Percentiles rank a stretch among this genome's conserved stretches.
Conservation (phyloP, 2,888 invertebrate species). For the Heliconius ethilla region DNA sequence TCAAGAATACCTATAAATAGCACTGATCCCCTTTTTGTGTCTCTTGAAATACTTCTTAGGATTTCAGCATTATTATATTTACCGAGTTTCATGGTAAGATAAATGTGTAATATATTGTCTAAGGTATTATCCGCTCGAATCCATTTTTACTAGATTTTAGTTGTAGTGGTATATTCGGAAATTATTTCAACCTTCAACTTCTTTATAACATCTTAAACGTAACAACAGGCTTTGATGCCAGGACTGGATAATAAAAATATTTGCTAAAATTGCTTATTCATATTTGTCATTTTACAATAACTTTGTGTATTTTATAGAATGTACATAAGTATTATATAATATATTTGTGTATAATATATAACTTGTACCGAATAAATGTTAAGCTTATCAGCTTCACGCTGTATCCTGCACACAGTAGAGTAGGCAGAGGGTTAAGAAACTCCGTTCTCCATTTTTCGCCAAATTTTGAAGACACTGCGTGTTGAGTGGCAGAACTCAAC, state of each 20-base stretch:
- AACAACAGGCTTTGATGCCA: background rate
- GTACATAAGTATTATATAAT: background rate
- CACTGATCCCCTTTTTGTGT: constrained; percentile 18
- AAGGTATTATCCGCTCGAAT: background rate
- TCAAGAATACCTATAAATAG: constrained; percentile 7
- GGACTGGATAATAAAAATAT: background rate
- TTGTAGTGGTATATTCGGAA: background rate
- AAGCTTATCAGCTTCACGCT: too few relatives aligned
- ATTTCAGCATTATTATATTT: constrained; percentile 12
- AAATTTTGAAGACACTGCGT: too few relatives aligned
- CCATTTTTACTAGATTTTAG: background rate
- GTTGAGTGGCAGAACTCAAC: too few relatives aligned
- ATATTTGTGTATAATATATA: background rate
- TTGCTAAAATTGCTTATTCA: background rate
- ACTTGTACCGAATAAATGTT: too few relatives aligned
- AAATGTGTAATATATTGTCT: constrained; percentile 6
- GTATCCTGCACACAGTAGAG: too few relatives aligned
- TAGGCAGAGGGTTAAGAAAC: too few relatives aligned
- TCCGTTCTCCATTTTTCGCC: too few relatives aligned
- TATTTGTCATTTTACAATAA: background rate
- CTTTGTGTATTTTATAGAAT: background rate
- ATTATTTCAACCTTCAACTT: background rate
- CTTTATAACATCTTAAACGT: background rate
- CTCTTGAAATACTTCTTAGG: background rate
- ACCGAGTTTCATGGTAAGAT: constrained; percentile 41